Conservation (phyloP, 53 echinoderm and acorn worm species). For the Pentamera pediparva region DNA sequence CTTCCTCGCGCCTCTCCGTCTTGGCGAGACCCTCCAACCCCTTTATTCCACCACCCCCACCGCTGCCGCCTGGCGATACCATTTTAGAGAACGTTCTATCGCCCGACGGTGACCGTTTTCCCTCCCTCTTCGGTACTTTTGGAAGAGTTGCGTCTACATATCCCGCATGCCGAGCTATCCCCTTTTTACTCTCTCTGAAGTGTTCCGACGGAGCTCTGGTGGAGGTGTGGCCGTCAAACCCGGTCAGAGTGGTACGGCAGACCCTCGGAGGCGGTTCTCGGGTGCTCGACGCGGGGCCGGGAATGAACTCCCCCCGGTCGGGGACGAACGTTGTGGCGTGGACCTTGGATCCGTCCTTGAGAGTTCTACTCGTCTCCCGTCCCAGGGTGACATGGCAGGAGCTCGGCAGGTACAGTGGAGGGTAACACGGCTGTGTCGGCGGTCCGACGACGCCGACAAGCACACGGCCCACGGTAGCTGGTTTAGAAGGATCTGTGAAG, state of each 20-base stretch:
- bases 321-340: constrained; percentile 98
- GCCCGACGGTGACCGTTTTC: constrained; percentile 33
- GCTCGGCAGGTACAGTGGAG: constrained; percentile 91
- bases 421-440: constrained; percentile 42
- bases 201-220: constrained; percentile 1
- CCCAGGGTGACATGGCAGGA: constrained; percentile 84
- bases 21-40: not conserved
- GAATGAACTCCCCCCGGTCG: constrained; percentile 83
- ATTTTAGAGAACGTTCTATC: constrained; percentile 22
- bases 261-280: constrained; percentile 21
- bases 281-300: constrained; percentile 71
- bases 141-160: constrained; percentile 11
- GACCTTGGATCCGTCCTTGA: constrained; percentile 82
- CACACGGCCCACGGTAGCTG: not conserved
- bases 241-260: not conserved
- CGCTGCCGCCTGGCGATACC: not conserved
- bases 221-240: not conserved
- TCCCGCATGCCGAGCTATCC: constrained; percentile 26
- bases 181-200: constrained; percentile 28
- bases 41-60: not conserved
- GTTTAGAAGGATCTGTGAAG: not conserved
- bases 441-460: not conserved
- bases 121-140: constrained; percentile 22
- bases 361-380: constrained; percentile 67
- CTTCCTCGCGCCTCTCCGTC: constrained; percentile 3